Conservation (phyloP, 2,797 vertebrate genomes). For the Enteromius argenteus region DNA sequence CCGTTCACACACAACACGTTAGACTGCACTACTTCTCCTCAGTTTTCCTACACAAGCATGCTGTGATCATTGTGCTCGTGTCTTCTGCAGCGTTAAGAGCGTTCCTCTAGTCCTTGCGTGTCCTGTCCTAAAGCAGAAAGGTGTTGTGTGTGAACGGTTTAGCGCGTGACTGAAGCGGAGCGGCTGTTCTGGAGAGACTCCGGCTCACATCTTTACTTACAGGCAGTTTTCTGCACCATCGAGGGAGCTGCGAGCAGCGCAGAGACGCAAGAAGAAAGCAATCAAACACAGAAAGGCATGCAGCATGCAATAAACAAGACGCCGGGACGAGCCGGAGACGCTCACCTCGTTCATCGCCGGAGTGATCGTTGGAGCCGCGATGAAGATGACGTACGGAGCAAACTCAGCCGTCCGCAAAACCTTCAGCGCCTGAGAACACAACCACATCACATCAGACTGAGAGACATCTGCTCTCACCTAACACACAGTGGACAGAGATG, state of each 20-base stretch:
- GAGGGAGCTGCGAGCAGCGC: constrained; percentile 86
- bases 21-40: no score
- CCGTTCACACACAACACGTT: not conserved
- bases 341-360: constrained; percentile 94
- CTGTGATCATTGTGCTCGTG: no score
- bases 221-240: constrained; percentile 96
- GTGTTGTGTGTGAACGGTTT: not conserved
- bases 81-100: not conserved
- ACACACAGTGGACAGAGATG: no score
- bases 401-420: constrained; percentile 97
- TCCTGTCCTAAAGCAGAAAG: no score
- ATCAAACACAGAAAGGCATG: constrained; percentile 41
- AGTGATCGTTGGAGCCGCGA: constrained; percentile 96
- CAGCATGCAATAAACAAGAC: constrained; percentile 27
- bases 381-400: constrained; percentile 95
- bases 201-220: constrained; percentile 83
- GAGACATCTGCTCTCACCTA: no score
- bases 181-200: not conserved
- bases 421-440: constrained; percentile 87
- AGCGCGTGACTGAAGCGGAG: not conserved
- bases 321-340: not conserved
- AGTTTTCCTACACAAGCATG: not conserved
- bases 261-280: constrained; percentile 57
- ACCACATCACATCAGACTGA: not conserved
- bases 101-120: no score